These are phyloP conservation scores for Acanthosepion lycidas DNA, from an alignment of 2,888 invertebrate genomes.

Conservation along the genomic window DNA sequence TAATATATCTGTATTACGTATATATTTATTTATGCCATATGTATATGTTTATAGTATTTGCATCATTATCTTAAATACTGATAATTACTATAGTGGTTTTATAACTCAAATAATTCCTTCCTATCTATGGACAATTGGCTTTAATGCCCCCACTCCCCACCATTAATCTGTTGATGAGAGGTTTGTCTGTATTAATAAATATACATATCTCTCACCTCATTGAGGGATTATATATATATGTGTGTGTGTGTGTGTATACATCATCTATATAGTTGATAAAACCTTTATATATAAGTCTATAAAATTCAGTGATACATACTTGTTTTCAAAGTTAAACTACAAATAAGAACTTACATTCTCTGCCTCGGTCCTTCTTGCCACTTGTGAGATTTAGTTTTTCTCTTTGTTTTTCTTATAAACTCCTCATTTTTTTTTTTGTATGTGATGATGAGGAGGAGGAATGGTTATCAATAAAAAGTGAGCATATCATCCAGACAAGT, in stretches of 20 bases:
- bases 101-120: too few relatives aligned
- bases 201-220: too few relatives aligned
- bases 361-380: background rate
- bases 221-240: too few relatives aligned
- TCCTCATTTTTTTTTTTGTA: background rate
- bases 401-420: background rate
- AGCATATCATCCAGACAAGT: background rate
- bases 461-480: background rate
- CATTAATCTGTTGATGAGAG: too few relatives aligned
- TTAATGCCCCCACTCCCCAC: too few relatives aligned
- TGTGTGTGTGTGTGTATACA: background rate
- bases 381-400: background rate
- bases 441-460: background rate
- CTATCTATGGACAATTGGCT: too few relatives aligned
- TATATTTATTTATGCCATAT: too few relatives aligned
- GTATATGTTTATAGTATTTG: too few relatives aligned
- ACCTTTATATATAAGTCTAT: background rate
- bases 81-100: too few relatives aligned
- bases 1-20: too few relatives aligned
- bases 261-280: background rate
- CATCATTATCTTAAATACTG: too few relatives aligned
- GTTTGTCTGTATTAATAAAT: too few relatives aligned
- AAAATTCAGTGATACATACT: background rate
- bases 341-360: background rate
- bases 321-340: background rate